Percentiles rank a stretch among this genome's conserved stretches.
These are phyloP conservation scores for Zoanthus solanderi DNA, from an alignment of 92 coral and sea anemone genomes.

Conservation along the genomic window DNA sequence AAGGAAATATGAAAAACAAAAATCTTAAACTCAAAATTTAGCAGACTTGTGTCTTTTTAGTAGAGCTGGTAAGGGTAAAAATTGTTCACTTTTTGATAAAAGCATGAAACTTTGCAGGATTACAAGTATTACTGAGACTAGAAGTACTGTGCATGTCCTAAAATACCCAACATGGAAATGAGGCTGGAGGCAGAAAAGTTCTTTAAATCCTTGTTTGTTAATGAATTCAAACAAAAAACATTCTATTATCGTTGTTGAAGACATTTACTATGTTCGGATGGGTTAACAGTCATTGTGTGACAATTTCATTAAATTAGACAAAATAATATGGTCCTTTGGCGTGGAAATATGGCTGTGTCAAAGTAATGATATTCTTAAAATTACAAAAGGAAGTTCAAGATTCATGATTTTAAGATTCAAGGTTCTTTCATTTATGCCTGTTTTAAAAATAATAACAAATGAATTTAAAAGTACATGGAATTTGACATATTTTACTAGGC, in stretches of 20 bases:
- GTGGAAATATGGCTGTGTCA: constrained; percentile 22
- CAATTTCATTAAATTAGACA: background rate
- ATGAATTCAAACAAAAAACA: background rate
- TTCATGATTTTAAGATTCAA: too few species aligned
- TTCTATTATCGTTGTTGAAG: background rate
- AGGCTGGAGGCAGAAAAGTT: too few species aligned
- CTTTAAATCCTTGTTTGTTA: background rate
- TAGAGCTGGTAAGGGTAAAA: constrained; percentile 64
- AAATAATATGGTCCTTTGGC: constrained; percentile 15
- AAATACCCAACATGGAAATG: too few species aligned
- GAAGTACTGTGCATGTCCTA: background rate
- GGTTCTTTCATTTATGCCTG: too few species aligned
- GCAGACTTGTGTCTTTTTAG: constrained; percentile 1
- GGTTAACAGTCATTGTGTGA: background rate
- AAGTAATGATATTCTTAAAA: constrained; percentile 14
- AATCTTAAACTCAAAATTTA: too few species aligned
- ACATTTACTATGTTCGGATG: background rate
- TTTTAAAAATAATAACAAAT: too few species aligned
- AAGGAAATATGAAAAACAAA: too few species aligned
- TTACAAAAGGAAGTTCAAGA: background rate
- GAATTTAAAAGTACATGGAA: too few species aligned
- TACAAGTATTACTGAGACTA: constrained; percentile 56
- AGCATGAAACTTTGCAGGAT: constrained; percentile 69
- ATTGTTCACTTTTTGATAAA: constrained; percentile 73
- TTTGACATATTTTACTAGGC: too few species aligned